Conservation (phyloP, 2,888 invertebrate species). For the Drosophila bunnanda region DNA sequence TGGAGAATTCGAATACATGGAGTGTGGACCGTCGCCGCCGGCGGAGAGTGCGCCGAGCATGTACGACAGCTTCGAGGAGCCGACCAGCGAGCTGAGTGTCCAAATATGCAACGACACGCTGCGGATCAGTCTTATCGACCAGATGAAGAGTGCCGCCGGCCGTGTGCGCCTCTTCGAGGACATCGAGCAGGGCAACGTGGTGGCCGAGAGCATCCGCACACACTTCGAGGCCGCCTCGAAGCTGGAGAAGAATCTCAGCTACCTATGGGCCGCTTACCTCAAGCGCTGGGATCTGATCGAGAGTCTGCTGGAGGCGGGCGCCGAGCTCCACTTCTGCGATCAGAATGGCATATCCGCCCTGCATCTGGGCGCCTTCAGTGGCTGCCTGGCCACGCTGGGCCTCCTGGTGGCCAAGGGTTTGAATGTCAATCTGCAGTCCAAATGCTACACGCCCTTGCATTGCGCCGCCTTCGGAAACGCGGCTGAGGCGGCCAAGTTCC, state of each 20-base stretch:
- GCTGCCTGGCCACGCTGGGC: constrained; percentile 89
- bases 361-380: constrained; percentile 91
- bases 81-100: constrained; percentile 89
- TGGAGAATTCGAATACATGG: constrained; percentile 90
- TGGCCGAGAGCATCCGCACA: constrained; percentile 86
- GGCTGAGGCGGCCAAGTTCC: constrained; percentile 91
- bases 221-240: constrained; percentile 87
- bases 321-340: constrained; percentile 89
- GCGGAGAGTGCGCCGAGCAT: constrained; percentile 92
- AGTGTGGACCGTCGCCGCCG: constrained; percentile 92
- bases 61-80: constrained; percentile 92
- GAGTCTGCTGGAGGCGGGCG: constrained; percentile 88
- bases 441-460: constrained; percentile 93
- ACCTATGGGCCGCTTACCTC: constrained; percentile 91
- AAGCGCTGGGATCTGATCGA: constrained; percentile 89
- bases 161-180: constrained; percentile 89
- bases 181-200: constrained; percentile 89
- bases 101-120: constrained; percentile 91
- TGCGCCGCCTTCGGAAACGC: constrained; percentile 96
- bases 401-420: constrained; percentile 89
- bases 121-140: constrained; percentile 90
- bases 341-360: constrained; percentile 90
- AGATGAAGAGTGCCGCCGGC: constrained; percentile 89
- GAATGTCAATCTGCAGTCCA: constrained; percentile 89
- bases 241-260: constrained; percentile 89